Percentiles rank a stretch among this genome's conserved stretches.
Evolutionary conservation across 1,140 invertebrate species (phyloP).

Genomic region (Helicoverpa zea): DNA sequence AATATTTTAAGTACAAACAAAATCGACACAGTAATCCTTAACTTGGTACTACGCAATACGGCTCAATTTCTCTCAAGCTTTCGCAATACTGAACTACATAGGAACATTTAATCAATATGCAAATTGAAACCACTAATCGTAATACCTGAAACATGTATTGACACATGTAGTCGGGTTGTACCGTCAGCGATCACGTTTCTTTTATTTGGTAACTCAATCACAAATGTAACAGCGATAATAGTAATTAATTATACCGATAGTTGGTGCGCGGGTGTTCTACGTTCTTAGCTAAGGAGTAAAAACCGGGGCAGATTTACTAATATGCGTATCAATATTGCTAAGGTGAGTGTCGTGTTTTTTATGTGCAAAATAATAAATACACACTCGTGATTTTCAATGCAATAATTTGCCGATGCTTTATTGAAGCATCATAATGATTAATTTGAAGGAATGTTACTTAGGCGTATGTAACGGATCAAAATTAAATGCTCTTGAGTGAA

Average conservation of each 20-base stretch:
- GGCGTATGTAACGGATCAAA: too few relatives aligned
- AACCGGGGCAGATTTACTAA: background rate
- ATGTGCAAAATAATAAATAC: too few relatives aligned
- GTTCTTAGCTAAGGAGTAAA: background rate
- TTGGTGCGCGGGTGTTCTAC: background rate
- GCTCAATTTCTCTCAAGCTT: background rate
- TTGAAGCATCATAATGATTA: too few relatives aligned
- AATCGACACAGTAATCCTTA: too few relatives aligned
- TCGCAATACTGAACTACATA: constrained; percentile 5
- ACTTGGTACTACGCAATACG: too few relatives aligned
- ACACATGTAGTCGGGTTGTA: constrained; percentile 7
- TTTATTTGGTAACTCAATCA: constrained; percentile 20
- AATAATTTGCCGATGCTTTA: too few relatives aligned
- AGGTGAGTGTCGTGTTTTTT: too few relatives aligned
- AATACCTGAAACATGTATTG: constrained; percentile 28
- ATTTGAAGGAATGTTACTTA: too few relatives aligned
- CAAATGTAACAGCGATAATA: constrained; percentile 26
- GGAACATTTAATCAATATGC: constrained; percentile 21
- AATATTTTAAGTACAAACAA: too few relatives aligned
- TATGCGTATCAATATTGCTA: too few relatives aligned
- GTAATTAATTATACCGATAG: constrained; percentile 22
- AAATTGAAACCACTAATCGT: constrained; percentile 19
- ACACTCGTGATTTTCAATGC: too few relatives aligned
- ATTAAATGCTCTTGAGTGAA: too few relatives aligned
- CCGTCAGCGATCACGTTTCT: constrained; percentile 17